Percentiles rank a stretch among this genome's conserved stretches.
phyloP scores from a whole-genome alignment of 2,113 vertebrate genomes.

The Porphyrio hochstetteri region DNA sequence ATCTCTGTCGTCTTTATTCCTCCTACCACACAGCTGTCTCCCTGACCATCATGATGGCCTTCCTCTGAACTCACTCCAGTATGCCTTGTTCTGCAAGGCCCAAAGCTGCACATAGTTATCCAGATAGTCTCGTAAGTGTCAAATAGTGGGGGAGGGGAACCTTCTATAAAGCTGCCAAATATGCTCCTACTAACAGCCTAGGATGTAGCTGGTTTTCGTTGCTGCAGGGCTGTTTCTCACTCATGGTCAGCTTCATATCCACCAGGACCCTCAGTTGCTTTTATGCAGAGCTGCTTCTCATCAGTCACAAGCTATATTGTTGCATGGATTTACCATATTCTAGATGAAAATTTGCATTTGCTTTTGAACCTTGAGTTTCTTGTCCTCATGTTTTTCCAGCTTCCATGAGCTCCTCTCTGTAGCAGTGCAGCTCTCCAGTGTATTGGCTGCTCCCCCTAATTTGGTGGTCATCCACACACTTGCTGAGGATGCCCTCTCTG shows the following conservation, averaged over 20 bases:
- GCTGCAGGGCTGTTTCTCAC: not conserved
- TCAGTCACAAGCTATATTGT: not conserved
- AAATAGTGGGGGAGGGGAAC: not conserved
- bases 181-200: not conserved
- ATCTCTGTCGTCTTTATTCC: not conserved
- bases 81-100: not conserved
- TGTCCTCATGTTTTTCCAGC: not conserved
- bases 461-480: not conserved
- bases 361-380: not conserved
- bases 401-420: not conserved
- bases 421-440: not conserved
- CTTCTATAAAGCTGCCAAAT: not conserved
- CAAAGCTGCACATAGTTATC: not conserved
- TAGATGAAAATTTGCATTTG: not conserved
- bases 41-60: not conserved
- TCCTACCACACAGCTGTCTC: not conserved
- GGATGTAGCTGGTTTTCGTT: not conserved
- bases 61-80: not conserved
- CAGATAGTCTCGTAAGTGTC: not conserved
- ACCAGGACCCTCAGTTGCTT: not conserved
- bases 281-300: not conserved
- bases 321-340: not conserved
- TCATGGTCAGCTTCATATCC: not conserved
- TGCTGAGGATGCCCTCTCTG: not conserved
- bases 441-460: not conserved